Evolutionary conservation across 92 coral and sea anemone genomes (phyloP).

Genomic region (Anthopleura xanthogrammica): DNA sequence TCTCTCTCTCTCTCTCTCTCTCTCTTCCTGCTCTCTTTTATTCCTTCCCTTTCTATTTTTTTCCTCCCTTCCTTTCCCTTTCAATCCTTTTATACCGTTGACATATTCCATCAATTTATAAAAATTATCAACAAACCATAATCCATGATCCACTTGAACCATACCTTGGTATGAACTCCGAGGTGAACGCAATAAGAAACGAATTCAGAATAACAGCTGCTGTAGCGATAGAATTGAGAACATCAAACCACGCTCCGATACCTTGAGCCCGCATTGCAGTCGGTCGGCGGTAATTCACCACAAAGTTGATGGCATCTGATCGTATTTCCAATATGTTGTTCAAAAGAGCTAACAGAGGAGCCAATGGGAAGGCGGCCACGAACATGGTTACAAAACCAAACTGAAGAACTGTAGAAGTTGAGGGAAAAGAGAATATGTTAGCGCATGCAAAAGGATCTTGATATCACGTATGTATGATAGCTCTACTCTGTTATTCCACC

Average conservation of each 20-base stretch:
- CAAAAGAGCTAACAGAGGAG: conserved; percentile 89
- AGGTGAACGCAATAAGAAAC: conserved; percentile 91
- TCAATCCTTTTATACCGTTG: not conserved
- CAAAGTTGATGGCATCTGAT: conserved; percentile 92
- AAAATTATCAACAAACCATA: not conserved
- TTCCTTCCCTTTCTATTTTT: no score
- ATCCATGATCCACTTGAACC: not conserved
- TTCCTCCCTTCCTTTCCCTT: no score
- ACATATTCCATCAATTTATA: not conserved
- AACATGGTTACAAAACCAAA: conserved; percentile 98
- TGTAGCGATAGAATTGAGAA: conserved; percentile 67
- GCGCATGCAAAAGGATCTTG: not conserved
- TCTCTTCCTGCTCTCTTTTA: no score
- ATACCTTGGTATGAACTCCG: conserved; percentile 96
- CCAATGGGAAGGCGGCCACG: conserved; percentile 96
- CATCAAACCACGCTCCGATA: conserved; percentile 87
- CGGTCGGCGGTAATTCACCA: conserved; percentile 87
- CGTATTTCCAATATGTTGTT: conserved; percentile 92
- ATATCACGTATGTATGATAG: no score
- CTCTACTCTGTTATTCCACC: no score
- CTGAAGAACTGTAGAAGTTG: conserved; percentile 71
- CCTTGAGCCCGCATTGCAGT: conserved; percentile 82
- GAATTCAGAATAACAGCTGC: conserved; percentile 82
- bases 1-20: no score
- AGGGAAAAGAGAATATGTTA: not conserved